phyloP scores from a whole-genome alignment of 2,888 invertebrate genomes.

The Leucozona laternaria region DNA sequence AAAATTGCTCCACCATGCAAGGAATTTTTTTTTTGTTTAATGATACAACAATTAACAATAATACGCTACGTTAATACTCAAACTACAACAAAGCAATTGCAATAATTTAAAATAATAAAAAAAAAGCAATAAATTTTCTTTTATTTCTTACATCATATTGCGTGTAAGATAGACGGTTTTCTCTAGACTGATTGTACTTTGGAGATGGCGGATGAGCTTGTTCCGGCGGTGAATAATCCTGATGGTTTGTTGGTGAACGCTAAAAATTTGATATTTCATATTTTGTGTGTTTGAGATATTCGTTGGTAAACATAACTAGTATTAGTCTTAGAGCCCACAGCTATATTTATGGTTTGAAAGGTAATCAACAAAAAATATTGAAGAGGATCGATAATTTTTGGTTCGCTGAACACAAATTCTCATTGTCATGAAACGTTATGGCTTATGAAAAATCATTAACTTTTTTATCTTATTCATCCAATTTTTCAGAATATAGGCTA shows the following conservation, averaged over 20 bases:
- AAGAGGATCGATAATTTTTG: not conserved
- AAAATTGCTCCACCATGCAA: slow-evolving; percentile 41
- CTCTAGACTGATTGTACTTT: slow-evolving; percentile 82
- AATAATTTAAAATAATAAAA: slow-evolving; percentile 27
- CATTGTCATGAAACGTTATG: no score
- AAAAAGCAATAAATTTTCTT: slow-evolving; percentile 40
- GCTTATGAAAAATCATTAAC: no score
- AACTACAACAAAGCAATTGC: slow-evolving; percentile 61
- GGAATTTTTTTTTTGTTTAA: slow-evolving; percentile 36
- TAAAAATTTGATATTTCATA: slow-evolving; percentile 70
- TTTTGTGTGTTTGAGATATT: slow-evolving; percentile 20
- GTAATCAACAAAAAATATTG: not conserved
- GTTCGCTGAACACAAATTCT: not conserved
- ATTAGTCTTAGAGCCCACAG: not conserved
- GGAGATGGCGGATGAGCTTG: slow-evolving; percentile 82
- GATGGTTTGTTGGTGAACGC: slow-evolving; percentile 78
- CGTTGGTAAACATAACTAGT: not conserved
- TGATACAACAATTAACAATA: slow-evolving; percentile 42
- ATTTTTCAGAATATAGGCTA: no score
- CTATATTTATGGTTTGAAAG: not conserved
- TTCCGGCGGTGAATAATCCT: slow-evolving; percentile 79
- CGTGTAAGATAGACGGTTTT: slow-evolving; percentile 82
- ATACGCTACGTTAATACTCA: slow-evolving; percentile 33
- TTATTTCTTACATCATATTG: slow-evolving; percentile 83
- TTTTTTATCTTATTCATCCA: no score